Conservation (phyloP, 2,888 invertebrate species). For the Tortricodes alternella region DNA sequence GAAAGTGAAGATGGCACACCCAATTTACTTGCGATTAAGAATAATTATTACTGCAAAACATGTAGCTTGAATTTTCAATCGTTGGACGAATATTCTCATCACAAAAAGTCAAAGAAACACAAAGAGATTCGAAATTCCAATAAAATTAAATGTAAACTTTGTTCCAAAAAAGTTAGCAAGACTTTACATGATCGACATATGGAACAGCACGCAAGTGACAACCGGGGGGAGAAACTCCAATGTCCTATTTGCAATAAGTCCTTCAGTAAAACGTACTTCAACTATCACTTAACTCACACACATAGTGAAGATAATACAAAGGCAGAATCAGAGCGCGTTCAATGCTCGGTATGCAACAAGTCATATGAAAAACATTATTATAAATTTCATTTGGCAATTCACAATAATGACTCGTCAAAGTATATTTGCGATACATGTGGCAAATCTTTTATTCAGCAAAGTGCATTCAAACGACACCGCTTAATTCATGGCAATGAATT, state of each 20-base stretch:
- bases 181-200: constrained; percentile 29
- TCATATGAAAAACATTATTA: constrained; percentile 29
- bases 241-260: constrained; percentile 33
- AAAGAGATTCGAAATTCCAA: constrained; percentile 11
- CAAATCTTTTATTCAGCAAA: constrained; percentile 41
- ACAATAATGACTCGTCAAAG: constrained; percentile 22
- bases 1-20: not conserved
- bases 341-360: constrained; percentile 23
- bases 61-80: constrained; percentile 13
- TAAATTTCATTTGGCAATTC: constrained; percentile 26
- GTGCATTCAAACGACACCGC: constrained; percentile 45
- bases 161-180: constrained; percentile 26
- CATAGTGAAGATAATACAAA: constrained; percentile 19
- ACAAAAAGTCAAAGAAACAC: constrained; percentile 13
- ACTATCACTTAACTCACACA: constrained; percentile 27
- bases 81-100: constrained; percentile 4
- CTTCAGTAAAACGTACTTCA: constrained; percentile 31
- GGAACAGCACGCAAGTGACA: constrained; percentile 21
- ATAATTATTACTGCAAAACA: constrained; percentile 4
- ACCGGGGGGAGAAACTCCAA: constrained; percentile 26
- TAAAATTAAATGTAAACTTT: constrained; percentile 26
- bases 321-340: constrained; percentile 6
- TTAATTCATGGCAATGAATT: constrained; percentile 47
- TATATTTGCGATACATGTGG: constrained; percentile 54
- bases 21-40: not conserved